phyloP scores from a whole-genome alignment of 1,140 invertebrate species.

The Copidosoma floridanum region DNA sequence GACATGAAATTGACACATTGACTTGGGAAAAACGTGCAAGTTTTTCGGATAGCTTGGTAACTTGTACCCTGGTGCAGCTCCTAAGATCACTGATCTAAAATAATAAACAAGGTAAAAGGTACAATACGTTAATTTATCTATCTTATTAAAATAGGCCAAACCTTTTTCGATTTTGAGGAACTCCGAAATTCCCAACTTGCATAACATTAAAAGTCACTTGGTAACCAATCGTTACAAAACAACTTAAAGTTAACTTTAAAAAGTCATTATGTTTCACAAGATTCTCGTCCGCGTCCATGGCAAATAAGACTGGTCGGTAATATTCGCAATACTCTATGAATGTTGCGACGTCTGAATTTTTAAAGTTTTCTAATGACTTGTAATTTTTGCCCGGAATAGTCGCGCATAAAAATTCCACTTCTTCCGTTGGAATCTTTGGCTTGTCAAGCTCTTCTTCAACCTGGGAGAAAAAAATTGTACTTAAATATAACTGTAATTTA shows the following conservation, averaged over 20 bases:
- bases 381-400: constrained; percentile 89
- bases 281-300: constrained; percentile 85
- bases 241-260: constrained; percentile 76
- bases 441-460: too few species aligned
- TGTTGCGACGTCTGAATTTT: constrained; percentile 81
- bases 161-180: constrained; percentile 78
- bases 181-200: constrained; percentile 83
- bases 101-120: too few species aligned
- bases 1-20: constrained; percentile 68
- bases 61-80: constrained; percentile 75
- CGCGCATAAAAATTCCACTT: constrained; percentile 82
- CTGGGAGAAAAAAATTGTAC: too few species aligned
- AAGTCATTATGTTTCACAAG: constrained; percentile 81
- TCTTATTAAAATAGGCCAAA: constrained; percentile 27
- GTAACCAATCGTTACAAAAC: constrained; percentile 81
- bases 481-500: too few species aligned
- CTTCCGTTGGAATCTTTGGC: too few species aligned
- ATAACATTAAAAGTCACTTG: constrained; percentile 83
- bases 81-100: constrained; percentile 76
- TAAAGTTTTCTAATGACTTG: constrained; percentile 86
- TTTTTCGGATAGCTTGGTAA: constrained; percentile 80
- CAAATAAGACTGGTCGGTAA: constrained; percentile 80
- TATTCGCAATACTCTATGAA: constrained; percentile 84
- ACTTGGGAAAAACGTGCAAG: constrained; percentile 72
- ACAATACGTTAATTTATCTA: too few species aligned